These are phyloP conservation scores for Actinopyga echinites DNA, from an alignment of 53 echinoderm and acorn worm species.

Conservation along the genomic window DNA sequence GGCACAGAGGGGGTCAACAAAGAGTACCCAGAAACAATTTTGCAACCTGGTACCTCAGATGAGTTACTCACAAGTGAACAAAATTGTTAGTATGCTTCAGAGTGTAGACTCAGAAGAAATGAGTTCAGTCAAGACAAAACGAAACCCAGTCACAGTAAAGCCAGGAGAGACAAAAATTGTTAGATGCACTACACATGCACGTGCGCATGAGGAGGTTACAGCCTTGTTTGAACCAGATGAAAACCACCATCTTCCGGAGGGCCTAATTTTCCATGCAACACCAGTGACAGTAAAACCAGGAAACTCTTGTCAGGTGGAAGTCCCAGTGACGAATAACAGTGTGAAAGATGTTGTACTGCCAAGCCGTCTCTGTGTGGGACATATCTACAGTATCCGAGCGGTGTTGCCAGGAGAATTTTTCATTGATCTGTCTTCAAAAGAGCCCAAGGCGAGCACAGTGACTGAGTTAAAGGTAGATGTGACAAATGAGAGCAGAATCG, in stretches of 20 bases:
- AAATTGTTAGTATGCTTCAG: slow-evolving; percentile 6
- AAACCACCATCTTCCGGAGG: slow-evolving; percentile 13
- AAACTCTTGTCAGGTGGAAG: slow-evolving; percentile 10
- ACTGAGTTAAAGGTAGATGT: background rate
- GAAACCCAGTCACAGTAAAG: background rate
- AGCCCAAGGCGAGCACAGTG: background rate
- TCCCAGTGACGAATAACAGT: slow-evolving; percentile 33
- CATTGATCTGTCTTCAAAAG: background rate
- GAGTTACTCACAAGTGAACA: background rate
- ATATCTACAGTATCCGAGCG: slow-evolving; percentile 1
- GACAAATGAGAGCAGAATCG: background rate
- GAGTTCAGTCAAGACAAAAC: background rate
- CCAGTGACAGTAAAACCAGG: slow-evolving; percentile 11
- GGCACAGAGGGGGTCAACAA: background rate
- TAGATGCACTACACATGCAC: background rate
- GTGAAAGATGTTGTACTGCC: slow-evolving; percentile 18
- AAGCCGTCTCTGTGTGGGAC: slow-evolving; percentile 30
- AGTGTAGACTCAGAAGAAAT: background rate
- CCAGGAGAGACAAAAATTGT: slow-evolving; percentile 4
- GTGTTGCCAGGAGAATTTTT: slow-evolving; percentile 19
- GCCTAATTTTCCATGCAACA: background rate
- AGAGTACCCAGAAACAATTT: background rate
- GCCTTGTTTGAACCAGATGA: slow-evolving; percentile 39
- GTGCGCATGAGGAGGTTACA: background rate
- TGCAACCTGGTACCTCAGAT: background rate